These are phyloP conservation scores for Caerostris darwini DNA, from an alignment of 1,140 invertebrate genomes.

Conservation along the genomic window DNA sequence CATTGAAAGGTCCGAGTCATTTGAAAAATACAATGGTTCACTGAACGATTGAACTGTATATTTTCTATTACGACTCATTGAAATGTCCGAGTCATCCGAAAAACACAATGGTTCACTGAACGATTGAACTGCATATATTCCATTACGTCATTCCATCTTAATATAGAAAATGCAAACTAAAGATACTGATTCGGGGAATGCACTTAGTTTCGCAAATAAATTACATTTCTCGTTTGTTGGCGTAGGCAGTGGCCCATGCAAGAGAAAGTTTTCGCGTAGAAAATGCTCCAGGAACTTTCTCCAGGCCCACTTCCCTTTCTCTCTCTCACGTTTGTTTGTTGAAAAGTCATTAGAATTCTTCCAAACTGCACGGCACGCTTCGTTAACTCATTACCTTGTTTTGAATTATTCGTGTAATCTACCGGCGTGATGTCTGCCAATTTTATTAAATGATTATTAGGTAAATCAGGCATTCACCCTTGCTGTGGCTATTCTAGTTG, in stretches of 20 bases:
- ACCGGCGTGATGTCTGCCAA: neutral
- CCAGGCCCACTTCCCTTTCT: neutral
- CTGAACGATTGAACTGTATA: too few species aligned
- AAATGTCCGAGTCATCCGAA: neutral
- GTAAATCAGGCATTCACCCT: slow-evolving; percentile 1
- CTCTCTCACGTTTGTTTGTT: neutral
- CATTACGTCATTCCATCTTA: neutral
- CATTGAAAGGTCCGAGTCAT: too few species aligned
- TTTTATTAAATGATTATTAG: neutral
- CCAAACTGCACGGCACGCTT: neutral
- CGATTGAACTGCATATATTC: neutral
- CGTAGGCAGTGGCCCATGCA: neutral
- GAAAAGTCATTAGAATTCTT: neutral
- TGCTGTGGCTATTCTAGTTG: neutral
- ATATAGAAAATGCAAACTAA: neutral
- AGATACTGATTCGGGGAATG: neutral
- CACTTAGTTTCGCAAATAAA: slow-evolving; percentile 1
- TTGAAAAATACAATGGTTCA: too few species aligned
- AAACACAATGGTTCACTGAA: slow-evolving; percentile 7
- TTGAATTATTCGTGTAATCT: neutral
- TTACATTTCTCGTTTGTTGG: neutral
- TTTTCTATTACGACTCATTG: too few species aligned
- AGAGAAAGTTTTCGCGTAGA: neutral
- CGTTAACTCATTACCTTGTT: neutral
- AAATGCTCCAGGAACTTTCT: neutral